Evolutionary conservation across 2,797 vertebrate genomes (phyloP).

Genomic region (Sebastes steindachneri): DNA sequence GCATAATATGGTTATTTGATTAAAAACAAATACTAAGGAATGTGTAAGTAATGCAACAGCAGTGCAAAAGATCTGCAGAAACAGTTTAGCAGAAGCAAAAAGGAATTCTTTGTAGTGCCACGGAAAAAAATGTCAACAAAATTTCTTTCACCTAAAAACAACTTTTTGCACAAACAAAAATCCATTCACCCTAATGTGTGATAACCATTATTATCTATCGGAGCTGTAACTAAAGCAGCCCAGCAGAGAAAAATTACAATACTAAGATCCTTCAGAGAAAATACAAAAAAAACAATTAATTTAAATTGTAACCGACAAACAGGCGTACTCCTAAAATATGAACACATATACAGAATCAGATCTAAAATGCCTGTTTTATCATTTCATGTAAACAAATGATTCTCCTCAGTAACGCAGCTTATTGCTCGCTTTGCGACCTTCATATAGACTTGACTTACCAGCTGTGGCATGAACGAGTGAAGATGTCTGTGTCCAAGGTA

Average conservation of each 20-base stretch:
- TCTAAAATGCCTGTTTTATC: conserved; percentile 62
- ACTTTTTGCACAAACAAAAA: conserved; percentile 42
- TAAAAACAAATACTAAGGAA: conserved; percentile 49
- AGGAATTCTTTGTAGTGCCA: conserved; percentile 39
- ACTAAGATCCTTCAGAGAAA: conserved; percentile 49
- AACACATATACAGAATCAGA: conserved; percentile 75
- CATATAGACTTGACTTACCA: conserved; percentile 46
- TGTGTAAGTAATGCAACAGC: conserved; percentile 68
- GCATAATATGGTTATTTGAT: conserved; percentile 49
- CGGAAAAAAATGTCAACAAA: conserved; percentile 39
- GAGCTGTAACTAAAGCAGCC: conserved; percentile 40
- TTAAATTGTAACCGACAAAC: conserved; percentile 52
- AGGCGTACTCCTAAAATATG: conserved; percentile 56
- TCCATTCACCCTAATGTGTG: conserved; percentile 38
- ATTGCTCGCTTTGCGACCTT: conserved; percentile 62
- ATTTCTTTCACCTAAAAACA: conserved; percentile 38
- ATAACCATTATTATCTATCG: conserved; percentile 1
- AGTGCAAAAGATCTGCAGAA: conserved; percentile 69
- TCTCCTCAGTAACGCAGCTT: conserved; percentile 46
- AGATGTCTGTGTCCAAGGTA: conserved; percentile 68
- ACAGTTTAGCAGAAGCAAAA: conserved; percentile 49
- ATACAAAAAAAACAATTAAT: conserved; percentile 45
- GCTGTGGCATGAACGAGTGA: conserved; percentile 53
- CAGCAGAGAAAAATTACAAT: conserved; percentile 20
- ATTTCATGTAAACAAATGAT: conserved; percentile 75